Percentiles rank a stretch among this genome's conserved stretches.
phyloP scores from a whole-genome alignment of 2,888 invertebrate species.

The Pteria penguin region DNA sequence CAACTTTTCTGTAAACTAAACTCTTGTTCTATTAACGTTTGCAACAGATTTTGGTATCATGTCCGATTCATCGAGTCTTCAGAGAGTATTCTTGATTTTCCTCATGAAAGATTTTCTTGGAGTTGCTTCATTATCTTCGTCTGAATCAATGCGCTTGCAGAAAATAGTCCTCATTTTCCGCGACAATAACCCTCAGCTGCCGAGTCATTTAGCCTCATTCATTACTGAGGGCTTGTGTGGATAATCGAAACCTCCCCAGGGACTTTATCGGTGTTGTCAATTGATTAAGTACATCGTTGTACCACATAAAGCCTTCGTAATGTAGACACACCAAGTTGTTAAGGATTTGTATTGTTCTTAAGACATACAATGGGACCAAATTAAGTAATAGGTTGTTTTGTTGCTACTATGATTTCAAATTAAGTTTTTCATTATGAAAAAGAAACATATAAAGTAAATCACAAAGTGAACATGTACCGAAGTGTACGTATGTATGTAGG shows the following conservation, averaged over 20 bases:
- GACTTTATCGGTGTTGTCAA: conserved; percentile 18
- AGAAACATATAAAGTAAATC: too few relatives aligned
- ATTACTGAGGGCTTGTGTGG: conserved; percentile 22
- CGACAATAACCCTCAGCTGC: conserved; percentile 10
- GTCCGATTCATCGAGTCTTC: conserved; percentile 5
- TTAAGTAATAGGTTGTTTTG: too few relatives aligned
- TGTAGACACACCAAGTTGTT: too few relatives aligned
- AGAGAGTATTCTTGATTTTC: conserved; percentile 23
- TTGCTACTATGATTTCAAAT: too few relatives aligned
- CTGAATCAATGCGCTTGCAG: conserved; percentile 4
- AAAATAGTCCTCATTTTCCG: conserved; percentile 32
- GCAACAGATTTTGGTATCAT: neutral
- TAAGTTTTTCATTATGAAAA: too few relatives aligned
- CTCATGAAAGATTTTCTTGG: conserved; percentile 5
- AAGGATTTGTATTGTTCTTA: too few relatives aligned
- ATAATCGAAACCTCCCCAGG: conserved; percentile 32
- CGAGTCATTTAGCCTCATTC: conserved; percentile 23
- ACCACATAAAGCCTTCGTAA: neutral
- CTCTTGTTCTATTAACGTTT: neutral
- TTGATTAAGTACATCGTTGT: conserved; percentile 24
- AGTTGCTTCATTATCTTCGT: conserved; percentile 5
- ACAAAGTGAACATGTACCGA: too few relatives aligned
- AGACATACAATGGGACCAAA: too few relatives aligned
- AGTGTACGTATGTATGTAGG: too few relatives aligned
- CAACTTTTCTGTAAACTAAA: neutral